Conservation (phyloP, 2,797 vertebrate species). For the Anolis apletophallus region DNA sequence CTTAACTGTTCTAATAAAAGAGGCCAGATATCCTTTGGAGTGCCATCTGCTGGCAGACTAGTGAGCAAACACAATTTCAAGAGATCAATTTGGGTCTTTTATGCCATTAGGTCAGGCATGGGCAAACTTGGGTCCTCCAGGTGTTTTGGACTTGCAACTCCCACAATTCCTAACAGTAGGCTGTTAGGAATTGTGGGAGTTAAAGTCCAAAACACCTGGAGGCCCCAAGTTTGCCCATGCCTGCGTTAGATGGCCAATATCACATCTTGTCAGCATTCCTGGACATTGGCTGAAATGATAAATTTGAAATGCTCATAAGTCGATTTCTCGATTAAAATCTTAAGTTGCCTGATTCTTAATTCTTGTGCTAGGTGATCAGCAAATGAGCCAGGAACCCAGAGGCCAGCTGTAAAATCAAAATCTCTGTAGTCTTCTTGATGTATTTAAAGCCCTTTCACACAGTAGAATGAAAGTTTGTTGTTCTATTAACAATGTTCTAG, state of each 20-base stretch:
- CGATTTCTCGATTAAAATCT: conserved; percentile 37
- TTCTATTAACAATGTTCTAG: conserved; percentile 79
- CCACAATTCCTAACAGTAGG: too few species aligned
- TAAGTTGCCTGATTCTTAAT: conserved; percentile 57
- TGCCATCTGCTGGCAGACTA: conserved; percentile 76
- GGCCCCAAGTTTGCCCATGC: too few species aligned
- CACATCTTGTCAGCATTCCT: conserved; percentile 60
- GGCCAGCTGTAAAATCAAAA: conserved; percentile 81
- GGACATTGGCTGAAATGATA: conserved; percentile 30
- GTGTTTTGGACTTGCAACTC: too few species aligned
- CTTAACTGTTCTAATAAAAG: conserved; percentile 69
- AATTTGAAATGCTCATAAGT: conserved; percentile 54
- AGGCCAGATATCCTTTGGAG: conserved; percentile 61
- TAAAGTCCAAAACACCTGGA: too few species aligned
- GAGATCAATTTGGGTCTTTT: conserved; percentile 53
- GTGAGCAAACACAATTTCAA: conserved; percentile 46
- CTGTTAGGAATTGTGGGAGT: too few species aligned
- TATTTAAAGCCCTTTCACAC: conserved; percentile 82
- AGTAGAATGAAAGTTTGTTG: conserved; percentile 80
- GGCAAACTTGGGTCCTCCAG: too few species aligned
- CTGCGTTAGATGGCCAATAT: conserved; percentile 25
- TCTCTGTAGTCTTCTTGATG: conserved; percentile 81
- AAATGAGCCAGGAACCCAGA: conserved; percentile 73
- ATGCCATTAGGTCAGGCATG: conserved; percentile 9
- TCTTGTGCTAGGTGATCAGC: conserved; percentile 68